These are phyloP conservation scores for Caerostris extrusa DNA, from an alignment of 1,140 invertebrate genomes.

Conservation along the genomic window DNA sequence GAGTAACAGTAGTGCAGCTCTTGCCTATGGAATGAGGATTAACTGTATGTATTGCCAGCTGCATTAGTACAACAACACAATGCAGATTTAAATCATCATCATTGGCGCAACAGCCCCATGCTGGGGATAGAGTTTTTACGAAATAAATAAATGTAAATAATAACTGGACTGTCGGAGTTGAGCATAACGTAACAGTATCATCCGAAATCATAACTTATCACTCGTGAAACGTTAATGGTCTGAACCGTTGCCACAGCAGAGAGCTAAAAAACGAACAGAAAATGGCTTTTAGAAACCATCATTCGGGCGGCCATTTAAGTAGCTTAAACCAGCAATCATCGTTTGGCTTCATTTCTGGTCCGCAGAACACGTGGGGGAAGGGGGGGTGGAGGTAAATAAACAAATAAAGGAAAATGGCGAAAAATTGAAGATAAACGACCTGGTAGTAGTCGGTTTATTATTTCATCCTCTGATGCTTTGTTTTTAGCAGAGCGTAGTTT, in stretches of 20 bases:
- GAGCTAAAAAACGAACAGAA: background rate
- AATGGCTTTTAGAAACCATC: constrained; percentile 48
- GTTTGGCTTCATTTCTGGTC: background rate
- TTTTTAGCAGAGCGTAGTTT: constrained; percentile 6
- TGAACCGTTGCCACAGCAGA: constrained; percentile 18
- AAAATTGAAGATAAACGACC: constrained; percentile 46
- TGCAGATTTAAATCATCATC: too few species aligned
- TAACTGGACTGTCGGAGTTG: background rate
- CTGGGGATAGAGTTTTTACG: too few species aligned
- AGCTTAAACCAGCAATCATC: constrained; percentile 55
- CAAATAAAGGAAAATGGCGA: background rate
- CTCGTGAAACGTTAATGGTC: constrained; percentile 10
- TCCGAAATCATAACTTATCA: constrained; percentile 41
- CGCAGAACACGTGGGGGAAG: background rate
- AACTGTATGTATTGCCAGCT: too few species aligned
- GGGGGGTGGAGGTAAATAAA: background rate
- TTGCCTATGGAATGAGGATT: too few species aligned
- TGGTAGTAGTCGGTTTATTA: constrained; percentile 35
- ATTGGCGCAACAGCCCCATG: too few species aligned
- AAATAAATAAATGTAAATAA: too few species aligned
- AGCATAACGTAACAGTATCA: constrained; percentile 21
- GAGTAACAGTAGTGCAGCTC: too few species aligned
- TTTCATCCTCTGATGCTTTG: constrained; percentile 55
- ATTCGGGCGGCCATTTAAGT: constrained; percentile 11
- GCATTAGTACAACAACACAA: too few species aligned